Evolutionary conservation across 2,113 vertebrate genomes (phyloP), one percentile per base, ranked within the genome.

Genomic region (Mustelus asterias): DNA sequence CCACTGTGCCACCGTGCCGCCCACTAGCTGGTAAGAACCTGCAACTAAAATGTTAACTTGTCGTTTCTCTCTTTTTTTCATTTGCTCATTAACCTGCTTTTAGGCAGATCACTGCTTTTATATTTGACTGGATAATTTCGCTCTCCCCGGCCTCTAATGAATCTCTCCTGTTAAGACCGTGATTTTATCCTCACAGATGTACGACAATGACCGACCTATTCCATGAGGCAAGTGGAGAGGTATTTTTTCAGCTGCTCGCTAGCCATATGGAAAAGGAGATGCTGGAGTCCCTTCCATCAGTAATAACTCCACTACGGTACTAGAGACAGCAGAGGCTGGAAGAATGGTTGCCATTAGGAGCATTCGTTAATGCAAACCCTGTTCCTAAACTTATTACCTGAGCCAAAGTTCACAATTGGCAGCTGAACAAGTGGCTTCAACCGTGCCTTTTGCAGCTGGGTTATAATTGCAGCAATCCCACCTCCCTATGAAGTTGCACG

Each of bases 391-490:
- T 65, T 93, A 65, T 37, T 65, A 65, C 89, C 89, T 93, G 33
- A 93, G 89, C 89, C 89, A 93, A 93, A 93, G 89, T 37, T 67
- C 60, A 37, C 60, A 65, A 16, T 93, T 65, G 89, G 89, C 60
- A 93, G 89, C 33, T 93, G 37, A 93, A 93, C 89, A 93, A 93
- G 89, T 93, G 86, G 86, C 86, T 89, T 89, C 29, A 65, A 60
- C n/a, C 16, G 18, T 33, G 11, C n/a, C 16, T 93, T 20, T 37
- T 67, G 60, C 89, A 65, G 89, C 60, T 93, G 89, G 33, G 33
- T 20, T 93, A 37, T 65, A 65, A 93, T 63, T 65, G 89, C 20
- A 93, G 63, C 60, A 93, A 67, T 93, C 58, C 89, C 16, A 93
- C 60, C 89, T 93, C 89, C 60, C 63, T 63, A 60, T 37, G 89